Evolutionary conservation across 2,888 invertebrate species (phyloP), one percentile per base, ranked within the genome.

Genomic region (Panzeria rudis): DNA sequence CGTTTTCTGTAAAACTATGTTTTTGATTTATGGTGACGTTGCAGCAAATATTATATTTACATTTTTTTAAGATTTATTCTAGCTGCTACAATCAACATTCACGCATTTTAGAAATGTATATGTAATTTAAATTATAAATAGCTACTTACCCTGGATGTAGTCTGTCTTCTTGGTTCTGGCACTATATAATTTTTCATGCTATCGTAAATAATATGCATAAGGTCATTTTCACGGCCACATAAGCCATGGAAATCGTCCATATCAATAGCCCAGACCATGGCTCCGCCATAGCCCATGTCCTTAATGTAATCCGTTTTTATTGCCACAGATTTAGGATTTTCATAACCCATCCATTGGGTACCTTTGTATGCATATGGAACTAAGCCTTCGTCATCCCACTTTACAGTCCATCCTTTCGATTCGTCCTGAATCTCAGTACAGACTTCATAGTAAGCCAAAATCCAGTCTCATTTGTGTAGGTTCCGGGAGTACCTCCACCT

Each of bases 251-350:
- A 98, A 91, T 98, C 98, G 83, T 98, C 98, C 97, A 97, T 97
- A 82, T 93, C 93, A 62, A 97, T 95, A 29, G 98, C 97, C 98
- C 98, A 98, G 20, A 95, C 96, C 98, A 98, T 98, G 0, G 97
- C 97, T 0, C 98, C 98, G 0, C 95, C 95, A 89, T 96, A 96
- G 0, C 97, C 97, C 91, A 96, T 96, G 77, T 94, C 89, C 90
- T 96, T 97, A 87, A 98, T 96, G 93, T 95, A 98, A 90, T 97
- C 95, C 97, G 97, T 97, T 93, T 98, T 98, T 88, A 97, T 96
- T 91, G 96, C 95, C 0, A 98, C 94, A 87, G 97, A 97, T 0
- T 95, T 94, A 62, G 91, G 91, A 77, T 91, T 89, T 86, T 91
- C 98, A 90, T 97, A 98, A 4, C 98, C 98, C 17, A 98, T 96